phyloP scores from a whole-genome alignment of 2,888 invertebrate genomes.

The Melipona beecheii region DNA sequence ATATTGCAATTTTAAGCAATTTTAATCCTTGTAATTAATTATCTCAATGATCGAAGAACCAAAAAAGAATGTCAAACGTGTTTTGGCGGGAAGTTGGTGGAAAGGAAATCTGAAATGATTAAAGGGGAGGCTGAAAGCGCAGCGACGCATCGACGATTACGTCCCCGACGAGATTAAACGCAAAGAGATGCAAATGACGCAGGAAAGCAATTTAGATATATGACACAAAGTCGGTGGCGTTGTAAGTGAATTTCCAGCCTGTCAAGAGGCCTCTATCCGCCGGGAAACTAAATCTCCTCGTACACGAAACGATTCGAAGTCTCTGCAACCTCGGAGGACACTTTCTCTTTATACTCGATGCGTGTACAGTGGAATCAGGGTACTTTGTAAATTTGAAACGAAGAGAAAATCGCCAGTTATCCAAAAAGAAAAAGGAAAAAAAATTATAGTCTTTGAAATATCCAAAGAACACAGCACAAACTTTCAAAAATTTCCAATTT shows the following conservation, averaged over 20 bases:
- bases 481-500: not conserved
- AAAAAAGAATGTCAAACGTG: too few species aligned
- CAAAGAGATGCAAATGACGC: conserved; percentile 43
- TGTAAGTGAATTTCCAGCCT: conserved; percentile 11
- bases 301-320: not conserved
- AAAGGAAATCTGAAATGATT: not conserved
- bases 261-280: not conserved
- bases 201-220: conserved; percentile 29
- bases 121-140: conserved; percentile 2
- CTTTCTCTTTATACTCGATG: not conserved
- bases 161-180: not conserved
- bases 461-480: not conserved
- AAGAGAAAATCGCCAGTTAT: too few species aligned
- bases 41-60: too few species aligned
- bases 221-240: not conserved
- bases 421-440: not conserved
- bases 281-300: not conserved
- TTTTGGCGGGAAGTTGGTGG: not conserved
- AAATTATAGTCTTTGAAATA: not conserved
- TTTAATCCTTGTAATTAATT: too few species aligned
- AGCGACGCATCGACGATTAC: conserved; percentile 16
- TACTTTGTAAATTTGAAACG: too few species aligned
- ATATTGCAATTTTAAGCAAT: too few species aligned
- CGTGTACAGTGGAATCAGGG: not conserved
- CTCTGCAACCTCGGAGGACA: not conserved